These are phyloP conservation scores for Rachycentron canadum DNA, from an alignment of 2,797 vertebrate genomes.

Conservation along the genomic window DNA sequence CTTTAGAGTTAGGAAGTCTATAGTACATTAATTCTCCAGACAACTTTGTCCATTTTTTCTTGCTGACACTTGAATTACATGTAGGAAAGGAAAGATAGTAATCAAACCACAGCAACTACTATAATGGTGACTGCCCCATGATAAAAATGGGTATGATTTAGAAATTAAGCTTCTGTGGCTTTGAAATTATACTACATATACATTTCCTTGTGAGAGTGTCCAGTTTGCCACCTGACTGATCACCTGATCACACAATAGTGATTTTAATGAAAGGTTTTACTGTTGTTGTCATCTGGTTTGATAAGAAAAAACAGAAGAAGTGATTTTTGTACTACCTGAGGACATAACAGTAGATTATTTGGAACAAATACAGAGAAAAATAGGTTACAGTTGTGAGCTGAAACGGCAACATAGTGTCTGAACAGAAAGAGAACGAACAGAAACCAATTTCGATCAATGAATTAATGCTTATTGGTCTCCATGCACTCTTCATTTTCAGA, in stretches of 20 bases:
- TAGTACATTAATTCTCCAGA: not conserved
- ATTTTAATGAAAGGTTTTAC: not conserved
- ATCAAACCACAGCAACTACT: not conserved
- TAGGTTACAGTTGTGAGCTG: not conserved
- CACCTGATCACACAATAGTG: not conserved
- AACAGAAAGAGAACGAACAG: not conserved
- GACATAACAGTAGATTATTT: not conserved
- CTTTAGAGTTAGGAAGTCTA: not conserved
- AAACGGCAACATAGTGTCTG: not conserved
- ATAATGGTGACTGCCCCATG: not conserved
- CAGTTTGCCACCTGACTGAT: not conserved
- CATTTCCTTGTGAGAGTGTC: not conserved
- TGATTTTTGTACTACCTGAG: not conserved
- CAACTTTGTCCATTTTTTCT: slow-evolving; percentile 1
- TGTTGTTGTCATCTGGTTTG: no score
- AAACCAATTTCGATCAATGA: no score
- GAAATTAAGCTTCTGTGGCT: not conserved
- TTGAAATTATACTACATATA: not conserved
- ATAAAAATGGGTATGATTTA: not conserved
- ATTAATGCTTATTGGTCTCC: no score
- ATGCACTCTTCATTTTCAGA: no score
- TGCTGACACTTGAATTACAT: not conserved
- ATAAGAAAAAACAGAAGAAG: no score
- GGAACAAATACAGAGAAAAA: not conserved
- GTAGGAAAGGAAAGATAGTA: not conserved